Evolutionary conservation across 1,140 invertebrate species (phyloP), one percentile per base, ranked within the genome.

Genomic region (Drosophila nasuta): DNA sequence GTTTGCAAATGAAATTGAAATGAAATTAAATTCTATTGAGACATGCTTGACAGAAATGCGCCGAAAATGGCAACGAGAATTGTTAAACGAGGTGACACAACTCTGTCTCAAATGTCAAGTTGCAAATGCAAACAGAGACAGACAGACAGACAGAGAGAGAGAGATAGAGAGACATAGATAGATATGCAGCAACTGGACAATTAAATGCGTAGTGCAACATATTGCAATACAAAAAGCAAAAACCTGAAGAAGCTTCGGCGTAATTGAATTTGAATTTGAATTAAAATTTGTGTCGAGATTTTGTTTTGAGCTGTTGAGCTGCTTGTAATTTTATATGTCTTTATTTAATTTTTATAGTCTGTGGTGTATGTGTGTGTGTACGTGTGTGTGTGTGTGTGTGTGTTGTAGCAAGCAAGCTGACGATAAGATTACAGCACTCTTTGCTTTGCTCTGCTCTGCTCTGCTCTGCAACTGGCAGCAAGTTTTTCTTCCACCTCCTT

Each of bases 311-410:
- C 20, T 25, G 20, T 3, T 70, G 38, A 77, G 73, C 71, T 62
- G 70, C 74, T 70, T 86, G 70, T 78, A 78, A 81, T 81, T 66
- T 69, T 51, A 52, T 71, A 54, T 74, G 57, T 60, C 56, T 79
- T 79, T 87, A 75, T 88, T 82, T 79, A 74, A 76, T 85, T 85
- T 86, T 81, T 63, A 56, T 63, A 62, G 20, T 38, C n/a, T 57
- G 35, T 25, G 20, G 20, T 25, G 20, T 25, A 25, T 25, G 20
- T 4, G 20, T 25, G 2, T 25, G 20, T 25, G 20, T 25, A 2
- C 1, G 17, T 20, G 17, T 20, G 20, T 20, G 2, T 3, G 17
- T 20, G 17, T 20, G 17, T 20, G 20, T 25, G 20, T 41, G 80
- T 68, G 66, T 70, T 75, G 66, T 62, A 56, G 20, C 52, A 69